Evolutionary conservation across 2,797 vertebrate genomes (phyloP).

Genomic region (Cygnus olor): DNA sequence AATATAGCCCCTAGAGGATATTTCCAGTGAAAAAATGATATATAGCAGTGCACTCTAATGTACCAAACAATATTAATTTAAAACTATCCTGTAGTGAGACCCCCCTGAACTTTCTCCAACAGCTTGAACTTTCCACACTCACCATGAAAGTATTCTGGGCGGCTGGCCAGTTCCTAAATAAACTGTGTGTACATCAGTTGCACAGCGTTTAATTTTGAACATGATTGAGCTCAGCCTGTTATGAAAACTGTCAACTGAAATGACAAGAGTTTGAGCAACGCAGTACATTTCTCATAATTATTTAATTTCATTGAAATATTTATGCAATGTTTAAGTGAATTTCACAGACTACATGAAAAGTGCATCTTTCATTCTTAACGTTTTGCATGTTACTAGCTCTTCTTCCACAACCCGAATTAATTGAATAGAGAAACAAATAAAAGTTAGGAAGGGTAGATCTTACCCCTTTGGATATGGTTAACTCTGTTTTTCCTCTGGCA

Average conservation of each 20-base stretch:
- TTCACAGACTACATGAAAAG: not conserved
- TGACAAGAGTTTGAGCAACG: not conserved
- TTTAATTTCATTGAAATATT: conserved; percentile 23
- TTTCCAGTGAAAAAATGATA: not conserved
- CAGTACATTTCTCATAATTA: not conserved
- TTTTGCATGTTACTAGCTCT: not conserved
- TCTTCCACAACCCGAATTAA: not conserved
- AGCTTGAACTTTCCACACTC: conserved; percentile 33
- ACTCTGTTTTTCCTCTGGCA: not conserved
- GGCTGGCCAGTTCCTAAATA: conserved; percentile 18
- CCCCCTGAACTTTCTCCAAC: not conserved
- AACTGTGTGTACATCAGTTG: not conserved
- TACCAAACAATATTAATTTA: conserved; percentile 22
- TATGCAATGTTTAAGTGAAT: not conserved
- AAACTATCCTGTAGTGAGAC: not conserved
- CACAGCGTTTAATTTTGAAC: conserved; percentile 41
- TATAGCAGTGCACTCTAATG: not conserved
- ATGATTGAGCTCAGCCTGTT: conserved; percentile 28
- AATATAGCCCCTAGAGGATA: not conserved
- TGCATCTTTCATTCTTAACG: not conserved
- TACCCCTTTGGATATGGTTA: not conserved
- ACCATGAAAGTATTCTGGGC: conserved; percentile 20
- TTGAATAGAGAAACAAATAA: not conserved
- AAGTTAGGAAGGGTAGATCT: not conserved
- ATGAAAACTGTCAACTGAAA: conserved; percentile 18